Evolutionary conservation across 2,888 invertebrate genomes (phyloP).

Genomic region (Orthonychiurus folsomi): DNA sequence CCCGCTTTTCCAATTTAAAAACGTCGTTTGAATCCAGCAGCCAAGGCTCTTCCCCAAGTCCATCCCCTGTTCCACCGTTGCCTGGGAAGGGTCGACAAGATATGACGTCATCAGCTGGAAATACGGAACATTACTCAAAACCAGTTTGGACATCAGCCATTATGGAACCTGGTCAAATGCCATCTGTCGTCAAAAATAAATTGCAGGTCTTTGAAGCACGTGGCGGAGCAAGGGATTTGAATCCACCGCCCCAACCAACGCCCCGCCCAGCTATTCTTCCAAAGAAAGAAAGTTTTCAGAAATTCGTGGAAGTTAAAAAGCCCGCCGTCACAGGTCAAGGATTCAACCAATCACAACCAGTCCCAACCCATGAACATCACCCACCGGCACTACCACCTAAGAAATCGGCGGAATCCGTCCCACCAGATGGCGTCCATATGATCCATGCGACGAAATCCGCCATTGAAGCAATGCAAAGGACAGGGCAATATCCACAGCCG

Average conservation of each 20-base stretch:
- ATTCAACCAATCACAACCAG: neutral
- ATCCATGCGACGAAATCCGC: slow-evolving; percentile 39
- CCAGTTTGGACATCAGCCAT: slow-evolving; percentile 21
- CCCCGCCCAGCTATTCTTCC: slow-evolving; percentile 2
- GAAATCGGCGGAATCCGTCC: slow-evolving; percentile 5
- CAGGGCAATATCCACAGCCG: neutral
- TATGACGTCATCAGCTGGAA: neutral
- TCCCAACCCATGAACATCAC: neutral
- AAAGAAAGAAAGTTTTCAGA: slow-evolving; percentile 9
- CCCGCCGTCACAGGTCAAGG: neutral
- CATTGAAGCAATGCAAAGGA: slow-evolving; percentile 33
- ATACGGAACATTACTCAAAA: slow-evolving; percentile 10
- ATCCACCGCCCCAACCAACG: slow-evolving; percentile 1
- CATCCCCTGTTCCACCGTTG: slow-evolving; percentile 30
- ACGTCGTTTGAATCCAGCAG: slow-evolving; percentile 59
- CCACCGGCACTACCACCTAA: slow-evolving; percentile 6
- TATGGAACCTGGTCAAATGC: slow-evolving; percentile 21
- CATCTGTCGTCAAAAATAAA: slow-evolving; percentile 36
- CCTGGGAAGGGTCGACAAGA: slow-evolving; percentile 9
- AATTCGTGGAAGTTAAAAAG: neutral
- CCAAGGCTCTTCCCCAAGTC: slow-evolving; percentile 37
- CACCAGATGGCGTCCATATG: slow-evolving; percentile 37
- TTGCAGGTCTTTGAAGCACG: slow-evolving; percentile 36
- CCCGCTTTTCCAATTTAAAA: slow-evolving; percentile 72
- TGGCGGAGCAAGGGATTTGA: neutral